Percentiles rank a stretch among this genome's conserved stretches.
These are phyloP conservation scores for Copidosoma aretas DNA, from an alignment of 2,888 invertebrate genomes.

Conservation along the genomic window DNA sequence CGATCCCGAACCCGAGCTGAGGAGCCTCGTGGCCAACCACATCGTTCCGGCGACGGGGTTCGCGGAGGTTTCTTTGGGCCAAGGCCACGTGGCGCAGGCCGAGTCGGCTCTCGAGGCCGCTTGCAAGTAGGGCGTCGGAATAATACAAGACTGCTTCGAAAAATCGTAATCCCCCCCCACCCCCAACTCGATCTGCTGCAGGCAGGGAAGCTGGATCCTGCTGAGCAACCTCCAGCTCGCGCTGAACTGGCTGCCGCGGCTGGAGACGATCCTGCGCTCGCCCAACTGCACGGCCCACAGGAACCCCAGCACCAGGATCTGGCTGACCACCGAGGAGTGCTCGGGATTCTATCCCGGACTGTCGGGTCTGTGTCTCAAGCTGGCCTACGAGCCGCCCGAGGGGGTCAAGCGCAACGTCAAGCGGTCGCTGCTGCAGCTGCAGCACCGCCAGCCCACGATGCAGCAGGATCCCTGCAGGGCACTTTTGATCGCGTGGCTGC, in stretches of 20 bases:
- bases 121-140: conserved; percentile 61
- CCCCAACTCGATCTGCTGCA: conserved; percentile 25
- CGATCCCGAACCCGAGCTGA: conserved; percentile 86
- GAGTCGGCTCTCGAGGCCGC: conserved; percentile 60
- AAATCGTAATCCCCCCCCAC: too few relatives aligned
- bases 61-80: conserved; percentile 77
- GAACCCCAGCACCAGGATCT: conserved; percentile 52
- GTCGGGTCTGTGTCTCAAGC: conserved; percentile 56
- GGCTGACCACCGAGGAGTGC: conserved; percentile 59
- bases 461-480: conserved; percentile 63
- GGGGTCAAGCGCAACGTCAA: conserved; percentile 59
- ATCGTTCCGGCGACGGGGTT: conserved; percentile 46
- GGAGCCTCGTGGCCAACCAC: conserved; percentile 67
- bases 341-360: conserved; percentile 57
- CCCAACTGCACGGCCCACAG: conserved; percentile 52
- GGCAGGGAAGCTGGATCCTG: conserved; percentile 58
- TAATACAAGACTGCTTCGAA: not conserved
- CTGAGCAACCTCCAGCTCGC: conserved; percentile 59
- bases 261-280: conserved; percentile 57
- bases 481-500: conserved; percentile 84
- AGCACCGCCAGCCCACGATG: conserved; percentile 45
- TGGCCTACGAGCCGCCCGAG: conserved; percentile 61
- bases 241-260: conserved; percentile 57
- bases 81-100: conserved; percentile 73
- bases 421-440: conserved; percentile 55